Base-by-base conservation (phyloP, 2,113 vertebrate species). In the Catharus bicknelli region DNA sequence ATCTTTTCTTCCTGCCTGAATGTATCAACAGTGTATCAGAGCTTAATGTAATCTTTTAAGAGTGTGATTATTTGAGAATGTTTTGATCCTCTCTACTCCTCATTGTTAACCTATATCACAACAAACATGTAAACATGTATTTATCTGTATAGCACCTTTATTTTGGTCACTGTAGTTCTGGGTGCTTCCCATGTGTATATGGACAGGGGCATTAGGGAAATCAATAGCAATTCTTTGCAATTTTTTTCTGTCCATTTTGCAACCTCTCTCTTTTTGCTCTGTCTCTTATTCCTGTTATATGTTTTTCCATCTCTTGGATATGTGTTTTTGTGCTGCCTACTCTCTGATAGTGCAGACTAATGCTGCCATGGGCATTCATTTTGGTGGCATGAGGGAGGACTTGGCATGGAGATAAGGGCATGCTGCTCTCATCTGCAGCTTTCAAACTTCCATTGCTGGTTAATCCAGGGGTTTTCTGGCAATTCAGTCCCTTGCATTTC, bases 1-100 rank as follows among this genome's bases (percentile, higher is more conserved):
- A 76, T 93, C 70, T 86, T 97, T 96, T 95, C 75, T 88, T 95
- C 23, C 61, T 95, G 74, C 57, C 59, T 93, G 40, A 83, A 45
- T 94, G 40, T 77, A 86, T 89, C 89, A 80, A 51, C 85, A 74
- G 17, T 78, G 9, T 92, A 83, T 70, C 81, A 89, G 93, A 91
- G 67, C 86, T 93, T 80, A 68, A 68, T 63, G 42, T 95, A 94
- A 91, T 95, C 83, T 69, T 69, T 91, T 90, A 94, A 91, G 83
- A 89, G 34, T 38, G 67, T 73, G 59, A 95, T 93, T 94, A 74
- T 90, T 93, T 95, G 90, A 76, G 84, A 92, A 87, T 66, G 38
- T 87, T 91, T 93, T 92, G 50, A 57, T 95, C 59, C 30, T 42
- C 38, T 84, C 69, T 58, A 26, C 81, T 81, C 51, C 43, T 74